These are phyloP conservation scores for Drosophila simulans DNA, from an alignment of 1,140 invertebrate species.

Conservation along the genomic window DNA sequence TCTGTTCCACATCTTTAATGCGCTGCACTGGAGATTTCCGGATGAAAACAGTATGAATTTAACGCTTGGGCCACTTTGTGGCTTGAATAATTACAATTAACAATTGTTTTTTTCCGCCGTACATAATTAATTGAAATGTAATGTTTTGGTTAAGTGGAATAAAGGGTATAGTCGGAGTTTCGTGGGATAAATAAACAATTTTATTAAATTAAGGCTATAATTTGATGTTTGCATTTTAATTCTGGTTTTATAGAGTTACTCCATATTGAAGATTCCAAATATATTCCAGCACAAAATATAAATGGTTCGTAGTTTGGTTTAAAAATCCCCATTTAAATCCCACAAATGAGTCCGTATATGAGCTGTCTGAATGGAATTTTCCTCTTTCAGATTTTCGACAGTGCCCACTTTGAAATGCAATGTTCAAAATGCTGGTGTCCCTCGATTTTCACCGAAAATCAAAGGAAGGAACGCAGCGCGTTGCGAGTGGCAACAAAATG, in stretches of 20 bases:
- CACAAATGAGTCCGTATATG: background rate
- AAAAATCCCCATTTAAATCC: background rate
- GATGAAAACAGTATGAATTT: constrained; percentile 14
- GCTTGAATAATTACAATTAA: constrained; percentile 46
- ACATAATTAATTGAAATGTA: constrained; percentile 23
- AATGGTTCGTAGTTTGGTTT: too few relatives aligned
- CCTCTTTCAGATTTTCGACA: constrained; percentile 6
- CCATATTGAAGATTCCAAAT: too few relatives aligned
- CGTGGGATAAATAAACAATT: background rate
- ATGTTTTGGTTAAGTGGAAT: constrained; percentile 2
- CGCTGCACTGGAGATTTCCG: constrained; percentile 10
- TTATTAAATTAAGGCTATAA: background rate
- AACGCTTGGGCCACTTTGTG: constrained; percentile 38
- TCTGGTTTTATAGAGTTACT: background rate
- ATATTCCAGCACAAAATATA: too few relatives aligned
- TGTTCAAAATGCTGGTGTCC: constrained; percentile 20
- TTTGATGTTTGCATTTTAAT: background rate
- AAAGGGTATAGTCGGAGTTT: too few relatives aligned
- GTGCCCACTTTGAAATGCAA: constrained; percentile 33
- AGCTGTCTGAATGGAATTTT: constrained; percentile 10
- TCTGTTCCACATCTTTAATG: constrained; percentile 28
- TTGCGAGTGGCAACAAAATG: constrained; percentile 14
- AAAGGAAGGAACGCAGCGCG: background rate
- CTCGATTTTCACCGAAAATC: constrained; percentile 12
- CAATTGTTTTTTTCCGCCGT: constrained; percentile 14